These are phyloP conservation scores for Notothenia coriiceps DNA, from an alignment of 2,113 vertebrate genomes.

Conservation along the genomic window DNA sequence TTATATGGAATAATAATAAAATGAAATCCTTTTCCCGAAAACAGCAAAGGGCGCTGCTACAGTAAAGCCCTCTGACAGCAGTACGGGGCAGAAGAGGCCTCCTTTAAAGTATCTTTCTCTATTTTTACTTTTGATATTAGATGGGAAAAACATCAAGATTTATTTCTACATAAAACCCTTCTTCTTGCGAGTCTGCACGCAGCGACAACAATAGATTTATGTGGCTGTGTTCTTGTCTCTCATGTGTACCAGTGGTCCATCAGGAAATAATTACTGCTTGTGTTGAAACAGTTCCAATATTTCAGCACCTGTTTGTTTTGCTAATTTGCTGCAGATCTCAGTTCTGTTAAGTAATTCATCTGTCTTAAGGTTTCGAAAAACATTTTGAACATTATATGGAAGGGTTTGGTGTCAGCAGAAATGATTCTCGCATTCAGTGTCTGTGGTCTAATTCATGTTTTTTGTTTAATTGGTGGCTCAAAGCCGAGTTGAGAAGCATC, in stretches of 20 bases:
- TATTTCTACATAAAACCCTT: constrained; percentile 20
- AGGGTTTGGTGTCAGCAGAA: constrained; percentile 4
- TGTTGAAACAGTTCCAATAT: constrained; percentile 24
- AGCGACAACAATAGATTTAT: background rate
- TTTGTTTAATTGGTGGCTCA: background rate
- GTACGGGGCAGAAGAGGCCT: constrained; percentile 5
- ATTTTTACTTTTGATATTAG: constrained; percentile 18
- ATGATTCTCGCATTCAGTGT: constrained; percentile 17
- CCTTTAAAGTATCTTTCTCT: constrained; percentile 5
- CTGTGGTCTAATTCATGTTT: background rate
- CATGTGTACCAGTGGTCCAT: background rate
- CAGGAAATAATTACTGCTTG: constrained; percentile 38
- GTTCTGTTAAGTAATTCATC: background rate
- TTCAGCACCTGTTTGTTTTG: constrained; percentile 14
- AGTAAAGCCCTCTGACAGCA: constrained; percentile 18
- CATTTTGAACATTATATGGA: constrained; percentile 10
- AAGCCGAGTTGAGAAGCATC: background rate
- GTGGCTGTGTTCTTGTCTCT: constrained; percentile 12
- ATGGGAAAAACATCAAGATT: background rate
- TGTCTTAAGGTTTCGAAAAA: background rate
- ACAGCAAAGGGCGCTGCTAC: background rate
- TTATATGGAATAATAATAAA: constrained; percentile 21
- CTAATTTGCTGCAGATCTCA: constrained; percentile 22
- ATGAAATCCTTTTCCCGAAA: constrained; percentile 8
- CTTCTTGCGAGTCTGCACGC: background rate